phyloP scores from a whole-genome alignment of 1,140 invertebrate species.

The Colletes latitarsis region DNA sequence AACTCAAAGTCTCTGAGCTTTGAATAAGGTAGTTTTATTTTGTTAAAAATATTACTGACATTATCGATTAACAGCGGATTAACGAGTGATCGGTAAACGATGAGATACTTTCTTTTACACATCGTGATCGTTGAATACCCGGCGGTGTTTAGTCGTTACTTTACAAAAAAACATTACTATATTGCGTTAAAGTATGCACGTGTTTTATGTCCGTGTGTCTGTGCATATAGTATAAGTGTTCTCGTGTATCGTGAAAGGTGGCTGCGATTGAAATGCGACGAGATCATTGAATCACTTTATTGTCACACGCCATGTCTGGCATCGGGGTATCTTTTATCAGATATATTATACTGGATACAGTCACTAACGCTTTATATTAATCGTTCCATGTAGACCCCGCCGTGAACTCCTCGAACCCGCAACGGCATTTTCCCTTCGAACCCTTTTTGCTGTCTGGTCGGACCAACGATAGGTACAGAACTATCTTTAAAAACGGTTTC shows the following conservation, averaged over 20 bases:
- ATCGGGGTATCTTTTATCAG: constrained; percentile 78
- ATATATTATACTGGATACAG: constrained; percentile 79
- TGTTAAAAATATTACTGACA: constrained; percentile 53
- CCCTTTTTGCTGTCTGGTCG: background rate
- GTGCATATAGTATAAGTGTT: background rate
- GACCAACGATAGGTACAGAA: constrained; percentile 22
- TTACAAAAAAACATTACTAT: constrained; percentile 28
- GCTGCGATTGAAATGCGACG: constrained; percentile 66
- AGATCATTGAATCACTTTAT: constrained; percentile 80
- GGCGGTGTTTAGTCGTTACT: constrained; percentile 37
- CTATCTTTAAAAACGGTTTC: constrained; percentile 22
- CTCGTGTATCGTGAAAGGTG: constrained; percentile 48
- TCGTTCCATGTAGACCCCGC: constrained; percentile 68
- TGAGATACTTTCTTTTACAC: constrained; percentile 35
- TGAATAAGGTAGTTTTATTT: constrained; percentile 47
- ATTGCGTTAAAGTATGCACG: constrained; percentile 29
- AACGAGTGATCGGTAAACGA: constrained; percentile 42
- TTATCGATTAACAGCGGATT: constrained; percentile 45
- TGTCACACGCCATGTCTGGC: constrained; percentile 80
- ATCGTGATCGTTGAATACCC: constrained; percentile 45
- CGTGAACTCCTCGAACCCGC: constrained; percentile 67
- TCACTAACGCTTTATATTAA: constrained; percentile 78
- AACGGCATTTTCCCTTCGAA: constrained; percentile 6
- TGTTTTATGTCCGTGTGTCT: constrained; percentile 8
- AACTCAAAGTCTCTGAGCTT: constrained; percentile 19